Conservation (phyloP, 2,113 vertebrate species). For the Eubucco bourcierii region DNA sequence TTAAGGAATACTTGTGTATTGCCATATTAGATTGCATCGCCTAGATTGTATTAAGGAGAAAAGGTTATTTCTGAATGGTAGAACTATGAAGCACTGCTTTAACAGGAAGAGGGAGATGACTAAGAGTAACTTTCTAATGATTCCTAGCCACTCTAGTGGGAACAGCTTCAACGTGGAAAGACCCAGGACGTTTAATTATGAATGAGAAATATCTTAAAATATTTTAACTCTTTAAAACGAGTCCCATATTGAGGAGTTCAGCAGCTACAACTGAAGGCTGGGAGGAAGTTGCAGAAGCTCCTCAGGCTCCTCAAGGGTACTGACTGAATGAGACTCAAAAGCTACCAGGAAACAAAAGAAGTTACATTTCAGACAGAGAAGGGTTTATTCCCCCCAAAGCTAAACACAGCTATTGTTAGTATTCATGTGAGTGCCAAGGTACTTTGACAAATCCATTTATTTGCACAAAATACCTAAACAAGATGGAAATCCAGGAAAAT, state of each 20-base stretch:
- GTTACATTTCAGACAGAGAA: rapidly evolving
- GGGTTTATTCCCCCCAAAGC: not conserved
- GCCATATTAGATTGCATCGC: constrained; percentile 21
- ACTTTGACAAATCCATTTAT: not conserved
- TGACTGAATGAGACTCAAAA: not conserved
- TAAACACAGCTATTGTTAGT: not conserved
- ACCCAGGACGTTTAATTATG: not conserved
- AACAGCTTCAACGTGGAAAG: not conserved
- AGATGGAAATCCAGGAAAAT: not conserved
- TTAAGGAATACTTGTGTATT: constrained; percentile 40
- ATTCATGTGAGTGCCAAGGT: not conserved
- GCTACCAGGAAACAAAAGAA: not conserved
- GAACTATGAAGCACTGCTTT: not conserved
- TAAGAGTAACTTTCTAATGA: not conserved
- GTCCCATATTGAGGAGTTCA: not conserved
- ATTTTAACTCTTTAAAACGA: not conserved
- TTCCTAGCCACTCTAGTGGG: not conserved
- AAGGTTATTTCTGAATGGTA: not conserved
- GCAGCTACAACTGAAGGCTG: not conserved
- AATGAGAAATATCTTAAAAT: not conserved
- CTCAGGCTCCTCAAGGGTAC: not conserved
- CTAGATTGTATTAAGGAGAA: constrained; percentile 8
- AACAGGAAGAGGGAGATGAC: not conserved
- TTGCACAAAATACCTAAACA: not conserved
- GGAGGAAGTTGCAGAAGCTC: not conserved